A percentile compares a stretch with the other conserved stretches of the same genome.
These are phyloP conservation scores for Delia radicum DNA, from an alignment of 1,140 invertebrate species.

Conservation along the genomic window DNA sequence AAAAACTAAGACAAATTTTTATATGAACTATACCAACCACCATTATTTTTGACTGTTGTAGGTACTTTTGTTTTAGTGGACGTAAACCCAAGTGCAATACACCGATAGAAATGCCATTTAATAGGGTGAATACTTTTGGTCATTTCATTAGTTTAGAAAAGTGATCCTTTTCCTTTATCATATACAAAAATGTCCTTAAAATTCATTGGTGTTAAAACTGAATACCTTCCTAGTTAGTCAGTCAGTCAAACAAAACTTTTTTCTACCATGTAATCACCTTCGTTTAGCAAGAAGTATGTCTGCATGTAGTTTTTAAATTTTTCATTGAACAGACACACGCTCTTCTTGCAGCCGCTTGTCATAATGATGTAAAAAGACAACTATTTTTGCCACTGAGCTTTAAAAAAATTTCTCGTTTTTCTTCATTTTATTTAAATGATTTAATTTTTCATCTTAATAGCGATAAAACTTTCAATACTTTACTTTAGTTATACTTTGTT, in stretches of 20 bases:
- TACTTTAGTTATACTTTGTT: neutral
- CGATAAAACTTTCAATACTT: neutral
- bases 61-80: too few species aligned
- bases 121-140: neutral
- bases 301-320: neutral
- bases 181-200: too few species aligned
- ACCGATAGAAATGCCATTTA: neutral
- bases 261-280: neutral
- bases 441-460: neutral
- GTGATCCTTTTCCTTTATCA: too few species aligned
- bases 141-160: too few species aligned
- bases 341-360: neutral
- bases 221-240: too few species aligned
- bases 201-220: too few species aligned
- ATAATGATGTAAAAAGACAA: neutral
- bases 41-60: too few species aligned
- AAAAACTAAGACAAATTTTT: neutral
- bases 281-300: neutral
- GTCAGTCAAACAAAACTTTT: neutral
- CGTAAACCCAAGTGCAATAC: neutral
- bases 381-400: neutral
- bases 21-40: too few species aligned
- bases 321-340: neutral
- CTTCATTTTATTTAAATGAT: neutral
- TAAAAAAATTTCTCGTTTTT: neutral